phyloP scores from a whole-genome alignment of 2,113 vertebrate species.

The Smithornis capensis region DNA sequence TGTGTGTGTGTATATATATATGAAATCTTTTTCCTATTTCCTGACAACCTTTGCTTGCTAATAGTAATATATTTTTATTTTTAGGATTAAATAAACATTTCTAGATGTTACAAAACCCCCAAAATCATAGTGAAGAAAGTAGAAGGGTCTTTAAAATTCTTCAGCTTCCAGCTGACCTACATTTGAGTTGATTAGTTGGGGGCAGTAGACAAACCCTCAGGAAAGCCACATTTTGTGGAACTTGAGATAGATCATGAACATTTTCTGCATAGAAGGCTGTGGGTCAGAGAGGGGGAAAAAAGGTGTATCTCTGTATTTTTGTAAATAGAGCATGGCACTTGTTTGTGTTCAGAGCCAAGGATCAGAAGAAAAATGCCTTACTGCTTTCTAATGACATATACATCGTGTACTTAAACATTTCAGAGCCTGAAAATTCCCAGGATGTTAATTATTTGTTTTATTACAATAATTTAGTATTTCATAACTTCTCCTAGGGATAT shows the following conservation, averaged over 20 bases:
- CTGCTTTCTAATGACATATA: not conserved
- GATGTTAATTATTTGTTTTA: conserved; percentile 5
- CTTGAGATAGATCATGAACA: not conserved
- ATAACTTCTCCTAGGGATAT: not conserved
- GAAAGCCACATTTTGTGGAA: not conserved
- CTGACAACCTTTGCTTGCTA: not conserved
- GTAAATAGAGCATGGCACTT: not conserved
- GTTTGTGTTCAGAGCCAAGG: not conserved
- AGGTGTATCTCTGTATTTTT: not conserved
- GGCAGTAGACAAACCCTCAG: not conserved
- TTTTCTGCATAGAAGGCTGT: not conserved
- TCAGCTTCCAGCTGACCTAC: conserved; percentile 29
- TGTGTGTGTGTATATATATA: not conserved
- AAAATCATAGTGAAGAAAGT: not conserved
- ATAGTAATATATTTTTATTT: not conserved
- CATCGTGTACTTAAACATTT: not conserved
- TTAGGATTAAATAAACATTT: not conserved
- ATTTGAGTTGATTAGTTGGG: not conserved
- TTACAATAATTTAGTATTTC: conserved; percentile 17
- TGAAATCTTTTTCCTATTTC: not conserved
- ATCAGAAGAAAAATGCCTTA: not conserved
- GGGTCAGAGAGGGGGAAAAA: not conserved
- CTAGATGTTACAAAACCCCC: not conserved
- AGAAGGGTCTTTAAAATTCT: conserved; percentile 20
- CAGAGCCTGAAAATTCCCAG: not conserved